Evolutionary conservation across 2,888 invertebrate species (phyloP), one percentile per base, ranked within the genome.

Genomic region (Trichogramma dendrolimi): DNA sequence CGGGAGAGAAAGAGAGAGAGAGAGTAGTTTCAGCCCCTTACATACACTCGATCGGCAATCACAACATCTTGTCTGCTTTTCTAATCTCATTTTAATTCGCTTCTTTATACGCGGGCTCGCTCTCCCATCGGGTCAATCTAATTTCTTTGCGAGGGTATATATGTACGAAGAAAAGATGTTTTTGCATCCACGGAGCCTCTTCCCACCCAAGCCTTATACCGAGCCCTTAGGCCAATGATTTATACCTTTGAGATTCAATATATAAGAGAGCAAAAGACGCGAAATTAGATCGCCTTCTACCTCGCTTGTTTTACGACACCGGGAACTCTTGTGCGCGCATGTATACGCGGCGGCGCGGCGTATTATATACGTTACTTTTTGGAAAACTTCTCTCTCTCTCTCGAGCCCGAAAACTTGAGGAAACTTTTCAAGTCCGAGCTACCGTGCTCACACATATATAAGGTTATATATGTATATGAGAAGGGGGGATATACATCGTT

Each of bases 241-340:
- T 50, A 57, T 50, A 43, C 43, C 56, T 49, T 11, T 11, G 39
- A 39, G 55, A 54, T 53, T 49, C 60, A 40, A 41, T 53, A 55
- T 11, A 27, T 27, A 27, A 27, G 27, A 27, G 11, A 5, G 49
- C 48, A 55, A 27, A 27, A 27, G 8, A 42, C 41, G 40, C 41
- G 55, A 44, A 58, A 62, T 58, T 62, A 55, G 27, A 27, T 27
- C 27, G 55, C 51, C 41, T 46, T 8, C 56, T 43, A 44, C 51
- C 62, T 62, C 64, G 54, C 58, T 60, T 47, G 51, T 53, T 41
- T 53, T 41, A 49, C 43, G 27, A 39, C 50, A 44, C 7, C 4
- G n/a, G 46, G n/a, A 44, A 40, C 5, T 48, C 8, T 48, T 55
- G 55, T 48, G 11, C 39, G 5, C 39, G 5, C n/a, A 27, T 27